Conservation (phyloP, 2,888 invertebrate genomes). For the Heterodera filipjevi region DNA sequence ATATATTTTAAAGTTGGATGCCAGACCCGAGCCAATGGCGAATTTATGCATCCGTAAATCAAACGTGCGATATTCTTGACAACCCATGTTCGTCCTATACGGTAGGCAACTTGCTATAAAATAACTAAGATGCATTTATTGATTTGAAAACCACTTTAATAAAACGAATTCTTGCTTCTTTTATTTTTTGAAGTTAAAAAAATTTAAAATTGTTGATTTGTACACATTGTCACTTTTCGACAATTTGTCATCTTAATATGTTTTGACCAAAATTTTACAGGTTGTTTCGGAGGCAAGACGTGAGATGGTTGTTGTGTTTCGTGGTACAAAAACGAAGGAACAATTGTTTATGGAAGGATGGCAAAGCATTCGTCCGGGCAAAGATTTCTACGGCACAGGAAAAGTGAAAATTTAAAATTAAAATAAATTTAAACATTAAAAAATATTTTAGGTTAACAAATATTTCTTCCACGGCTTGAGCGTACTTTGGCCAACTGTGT, state of each 20-base stretch:
- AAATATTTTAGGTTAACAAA: slow-evolving; percentile 51
- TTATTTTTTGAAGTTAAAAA: too few relatives aligned
- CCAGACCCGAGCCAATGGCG: slow-evolving; percentile 13
- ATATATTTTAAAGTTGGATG: slow-evolving; percentile 5
- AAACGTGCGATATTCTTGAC: slow-evolving; percentile 36
- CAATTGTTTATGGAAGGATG: slow-evolving; percentile 58
- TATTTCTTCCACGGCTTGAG: slow-evolving; percentile 57
- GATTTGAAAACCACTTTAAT: too few relatives aligned
- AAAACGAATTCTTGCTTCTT: too few relatives aligned
- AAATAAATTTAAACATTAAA: neutral
- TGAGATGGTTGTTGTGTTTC: slow-evolving; percentile 54
- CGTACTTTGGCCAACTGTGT: slow-evolving; percentile 52
- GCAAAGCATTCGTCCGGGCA: slow-evolving; percentile 48
- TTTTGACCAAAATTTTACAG: too few relatives aligned
- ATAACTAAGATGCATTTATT: too few relatives aligned
- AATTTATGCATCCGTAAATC: slow-evolving; percentile 6
- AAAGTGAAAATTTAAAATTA: slow-evolving; percentile 36
- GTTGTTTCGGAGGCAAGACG: slow-evolving; percentile 45
- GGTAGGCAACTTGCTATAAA: slow-evolving; percentile 26
- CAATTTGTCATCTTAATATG: too few relatives aligned
- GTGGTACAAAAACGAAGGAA: slow-evolving; percentile 50
- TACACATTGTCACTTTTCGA: too few relatives aligned
- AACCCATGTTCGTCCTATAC: slow-evolving; percentile 50
- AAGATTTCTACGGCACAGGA: slow-evolving; percentile 57
- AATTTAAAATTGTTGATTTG: too few relatives aligned